phyloP scores from a whole-genome alignment of 2,888 invertebrate genomes.

The Caenorhabditis japonica region DNA sequence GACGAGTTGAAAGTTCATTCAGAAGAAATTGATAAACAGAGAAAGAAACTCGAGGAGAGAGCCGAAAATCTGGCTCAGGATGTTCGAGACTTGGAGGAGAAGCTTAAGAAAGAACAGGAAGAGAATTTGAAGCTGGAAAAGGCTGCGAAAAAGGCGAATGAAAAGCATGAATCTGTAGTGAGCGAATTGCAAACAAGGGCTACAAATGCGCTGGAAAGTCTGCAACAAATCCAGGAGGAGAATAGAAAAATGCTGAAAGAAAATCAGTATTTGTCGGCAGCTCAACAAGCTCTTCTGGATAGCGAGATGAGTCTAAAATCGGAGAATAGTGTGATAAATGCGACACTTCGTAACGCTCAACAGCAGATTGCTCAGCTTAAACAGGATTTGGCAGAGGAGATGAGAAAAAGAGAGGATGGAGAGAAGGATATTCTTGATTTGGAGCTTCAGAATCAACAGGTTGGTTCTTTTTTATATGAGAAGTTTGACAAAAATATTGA shows the following conservation, averaged over 20 bases:
- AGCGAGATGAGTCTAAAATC: conserved; percentile 21
- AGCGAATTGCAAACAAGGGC: not conserved
- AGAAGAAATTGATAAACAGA: conserved; percentile 2
- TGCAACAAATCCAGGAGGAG: conserved; percentile 3
- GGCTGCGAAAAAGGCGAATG: not conserved
- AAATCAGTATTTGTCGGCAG: conserved; percentile 21
- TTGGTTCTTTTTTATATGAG: not conserved
- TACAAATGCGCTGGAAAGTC: conserved; percentile 1
- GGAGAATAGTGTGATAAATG: not conserved
- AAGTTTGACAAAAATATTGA: too few relatives aligned
- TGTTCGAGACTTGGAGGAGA: not conserved
- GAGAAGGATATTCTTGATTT: not conserved
- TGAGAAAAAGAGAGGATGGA: not conserved
- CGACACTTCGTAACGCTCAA: conserved; percentile 1
- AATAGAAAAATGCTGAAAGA: not conserved
- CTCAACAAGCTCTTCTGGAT: conserved; percentile 25
- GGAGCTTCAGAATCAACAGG: conserved; percentile 1
- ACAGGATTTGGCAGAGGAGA: not conserved
- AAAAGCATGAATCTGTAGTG: not conserved
- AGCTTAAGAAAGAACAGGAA: not conserved
- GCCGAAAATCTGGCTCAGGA: not conserved
- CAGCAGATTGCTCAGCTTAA: not conserved
- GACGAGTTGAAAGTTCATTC: conserved; percentile 22
- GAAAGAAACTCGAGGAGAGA: not conserved
- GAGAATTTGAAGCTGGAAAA: not conserved